Conservation (phyloP, 2,113 vertebrate genomes). For the Burhinus bistriatus region DNA sequence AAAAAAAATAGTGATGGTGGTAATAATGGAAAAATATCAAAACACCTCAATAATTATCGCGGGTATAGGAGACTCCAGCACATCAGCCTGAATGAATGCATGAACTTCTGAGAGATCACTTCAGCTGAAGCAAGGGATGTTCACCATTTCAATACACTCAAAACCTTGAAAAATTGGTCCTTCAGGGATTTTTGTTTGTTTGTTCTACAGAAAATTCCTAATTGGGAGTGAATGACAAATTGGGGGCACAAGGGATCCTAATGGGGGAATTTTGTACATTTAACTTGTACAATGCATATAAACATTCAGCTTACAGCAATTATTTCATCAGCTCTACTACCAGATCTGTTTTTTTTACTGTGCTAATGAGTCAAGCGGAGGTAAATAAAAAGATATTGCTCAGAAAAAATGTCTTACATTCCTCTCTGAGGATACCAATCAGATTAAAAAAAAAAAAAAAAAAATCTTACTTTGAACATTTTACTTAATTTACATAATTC, state of each 20-base stretch:
- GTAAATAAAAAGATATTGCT: constrained; percentile 16
- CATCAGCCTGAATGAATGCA: fast-evolving
- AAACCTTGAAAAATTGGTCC: neutral
- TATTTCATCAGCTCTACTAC: constrained; percentile 10
- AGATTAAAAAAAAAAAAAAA: neutral
- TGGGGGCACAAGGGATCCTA: neutral
- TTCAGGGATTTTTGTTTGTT: neutral
- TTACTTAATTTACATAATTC: neutral
- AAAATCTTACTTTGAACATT: neutral
- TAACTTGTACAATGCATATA: neutral
- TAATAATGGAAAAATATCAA: neutral
- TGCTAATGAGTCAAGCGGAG: neutral
- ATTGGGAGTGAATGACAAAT: neutral
- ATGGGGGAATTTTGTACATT: neutral
- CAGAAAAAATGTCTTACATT: neutral
- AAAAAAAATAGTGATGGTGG: neutral
- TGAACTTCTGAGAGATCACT: neutral
- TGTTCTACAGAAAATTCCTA: neutral
- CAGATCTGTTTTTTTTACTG: neutral
- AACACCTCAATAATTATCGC: neutral
- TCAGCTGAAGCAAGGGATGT: neutral
- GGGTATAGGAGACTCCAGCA: neutral
- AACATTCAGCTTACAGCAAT: constrained; percentile 20
- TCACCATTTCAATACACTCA: fast-evolving
- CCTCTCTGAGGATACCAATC: neutral